A percentile compares a stretch with the other conserved stretches of the same genome.
Evolutionary conservation across 2,797 vertebrate species (phyloP).

Genomic region (Mallotus villosus): DNA sequence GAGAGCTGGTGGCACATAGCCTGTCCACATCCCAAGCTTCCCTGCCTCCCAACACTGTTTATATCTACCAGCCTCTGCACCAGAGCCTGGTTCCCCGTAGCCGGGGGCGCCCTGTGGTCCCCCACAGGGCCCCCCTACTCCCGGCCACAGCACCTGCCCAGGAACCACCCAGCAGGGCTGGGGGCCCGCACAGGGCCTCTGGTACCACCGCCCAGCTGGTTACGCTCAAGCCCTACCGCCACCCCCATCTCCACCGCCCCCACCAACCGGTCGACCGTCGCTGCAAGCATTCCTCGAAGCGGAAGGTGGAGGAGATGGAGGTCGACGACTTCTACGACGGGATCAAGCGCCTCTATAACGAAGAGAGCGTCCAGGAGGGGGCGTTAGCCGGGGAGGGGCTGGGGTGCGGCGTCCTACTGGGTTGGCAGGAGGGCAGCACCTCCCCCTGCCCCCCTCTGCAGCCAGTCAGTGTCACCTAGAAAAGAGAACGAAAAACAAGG

Average conservation of each 20-base stretch:
- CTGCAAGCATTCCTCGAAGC: slow-evolving; percentile 88
- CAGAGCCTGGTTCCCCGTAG: slow-evolving; percentile 74
- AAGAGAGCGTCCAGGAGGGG: slow-evolving; percentile 79
- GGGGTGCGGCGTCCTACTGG: slow-evolving; percentile 68
- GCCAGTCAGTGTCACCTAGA: slow-evolving; percentile 85
- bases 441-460: slow-evolving; percentile 91
- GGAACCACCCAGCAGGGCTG: slow-evolving; percentile 63
- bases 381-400: slow-evolving; percentile 63
- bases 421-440: slow-evolving; percentile 76
- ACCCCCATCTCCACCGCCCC: slow-evolving; percentile 52
- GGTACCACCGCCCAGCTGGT: slow-evolving; percentile 61
- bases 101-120: slow-evolving; percentile 50
- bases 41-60: slow-evolving; percentile 92
- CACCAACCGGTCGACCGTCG: slow-evolving; percentile 63
- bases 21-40: slow-evolving; percentile 85
- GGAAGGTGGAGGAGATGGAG: slow-evolving; percentile 97
- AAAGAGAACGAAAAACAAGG: slow-evolving; percentile 43
- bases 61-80: slow-evolving; percentile 92
- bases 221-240: slow-evolving; percentile 56
- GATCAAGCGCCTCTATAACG: slow-evolving; percentile 96
- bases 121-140: slow-evolving; percentile 9
- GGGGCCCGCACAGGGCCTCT: slow-evolving; percentile 69
- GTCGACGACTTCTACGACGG: slow-evolving; percentile 95
- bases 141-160: slow-evolving; percentile 29
- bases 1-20: slow-evolving; percentile 88